These are phyloP conservation scores for Poeciliopsis infans DNA, from an alignment of 2,797 vertebrate species.

Conservation along the genomic window DNA sequence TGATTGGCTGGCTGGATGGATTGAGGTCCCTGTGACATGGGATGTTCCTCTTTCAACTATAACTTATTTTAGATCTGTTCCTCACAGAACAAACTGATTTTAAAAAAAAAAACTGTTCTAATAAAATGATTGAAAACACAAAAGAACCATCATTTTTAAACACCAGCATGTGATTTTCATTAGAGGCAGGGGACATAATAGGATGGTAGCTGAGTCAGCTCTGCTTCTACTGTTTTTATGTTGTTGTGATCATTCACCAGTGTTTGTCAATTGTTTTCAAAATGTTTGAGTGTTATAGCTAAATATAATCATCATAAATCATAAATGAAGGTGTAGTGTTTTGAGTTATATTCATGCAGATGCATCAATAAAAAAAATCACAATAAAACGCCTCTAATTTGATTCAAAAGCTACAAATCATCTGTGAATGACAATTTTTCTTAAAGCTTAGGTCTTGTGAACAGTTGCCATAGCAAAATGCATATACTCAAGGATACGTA, in stretches of 20 bases:
- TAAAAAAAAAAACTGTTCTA: too few species aligned
- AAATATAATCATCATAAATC: not conserved
- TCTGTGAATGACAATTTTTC: not conserved
- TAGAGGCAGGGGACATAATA: not conserved
- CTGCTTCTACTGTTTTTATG: not conserved
- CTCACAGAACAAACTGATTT: too few species aligned
- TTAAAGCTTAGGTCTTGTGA: not conserved
- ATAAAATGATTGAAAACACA: too few species aligned
- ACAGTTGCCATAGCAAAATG: not conserved
- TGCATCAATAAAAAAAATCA: not conserved
- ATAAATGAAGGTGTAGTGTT: not conserved
- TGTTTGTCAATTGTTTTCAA: not conserved
- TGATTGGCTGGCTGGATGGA: too few species aligned
- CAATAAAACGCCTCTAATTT: not conserved
- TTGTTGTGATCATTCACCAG: not conserved
- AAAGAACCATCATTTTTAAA: too few species aligned
- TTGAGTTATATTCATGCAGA: not conserved
- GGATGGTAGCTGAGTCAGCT: not conserved
- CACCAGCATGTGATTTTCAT: too few species aligned
- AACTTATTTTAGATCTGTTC: too few species aligned
- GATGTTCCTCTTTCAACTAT: too few species aligned
- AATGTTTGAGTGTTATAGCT: not conserved
- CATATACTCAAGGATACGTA: not conserved
- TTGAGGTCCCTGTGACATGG: too few species aligned
- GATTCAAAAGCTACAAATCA: not conserved